Percentiles rank a stretch among this genome's conserved stretches.
phyloP scores from a whole-genome alignment of 2,113 vertebrate species.

The Porphyrio hochstetteri region DNA sequence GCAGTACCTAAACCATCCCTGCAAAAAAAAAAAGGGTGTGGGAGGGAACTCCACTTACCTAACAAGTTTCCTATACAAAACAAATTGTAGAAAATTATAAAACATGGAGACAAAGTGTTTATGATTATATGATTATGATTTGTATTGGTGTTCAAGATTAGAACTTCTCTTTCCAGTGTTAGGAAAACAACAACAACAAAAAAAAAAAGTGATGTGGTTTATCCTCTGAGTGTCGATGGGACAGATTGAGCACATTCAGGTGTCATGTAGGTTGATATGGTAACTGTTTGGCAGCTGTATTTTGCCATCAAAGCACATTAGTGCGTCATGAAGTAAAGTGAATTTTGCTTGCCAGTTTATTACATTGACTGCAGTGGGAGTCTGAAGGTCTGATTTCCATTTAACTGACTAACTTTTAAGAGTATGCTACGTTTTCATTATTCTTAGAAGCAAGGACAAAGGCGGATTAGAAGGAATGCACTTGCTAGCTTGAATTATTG shows the following conservation, averaged over 20 bases:
- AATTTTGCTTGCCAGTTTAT: not conserved
- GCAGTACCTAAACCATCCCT: not conserved
- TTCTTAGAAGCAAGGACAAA: not conserved
- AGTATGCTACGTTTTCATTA: not conserved
- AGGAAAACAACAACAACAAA: too few species aligned
- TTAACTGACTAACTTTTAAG: not conserved
- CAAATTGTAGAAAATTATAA: not conserved
- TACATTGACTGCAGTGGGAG: not conserved
- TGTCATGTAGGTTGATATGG: not conserved
- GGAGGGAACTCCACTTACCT: not conserved
- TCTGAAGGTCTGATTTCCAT: not conserved
- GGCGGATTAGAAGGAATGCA: not conserved
- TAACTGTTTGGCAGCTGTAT: not conserved
- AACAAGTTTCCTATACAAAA: not conserved
- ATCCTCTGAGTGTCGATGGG: not conserved
- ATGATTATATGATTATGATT: not conserved
- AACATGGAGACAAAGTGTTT: rapidly evolving
- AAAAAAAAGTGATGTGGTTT: not conserved
- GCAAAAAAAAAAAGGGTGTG: too few species aligned
- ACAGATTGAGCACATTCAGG: rapidly evolving
- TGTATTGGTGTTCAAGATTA: not conserved
- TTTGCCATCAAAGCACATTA: not conserved
- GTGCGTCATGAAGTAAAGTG: rapidly evolving
- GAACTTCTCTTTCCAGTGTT: not conserved
- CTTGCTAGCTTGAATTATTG: not conserved